These are phyloP conservation scores for Idaea biselata DNA, from an alignment of 2,888 invertebrate species.

Conservation along the genomic window DNA sequence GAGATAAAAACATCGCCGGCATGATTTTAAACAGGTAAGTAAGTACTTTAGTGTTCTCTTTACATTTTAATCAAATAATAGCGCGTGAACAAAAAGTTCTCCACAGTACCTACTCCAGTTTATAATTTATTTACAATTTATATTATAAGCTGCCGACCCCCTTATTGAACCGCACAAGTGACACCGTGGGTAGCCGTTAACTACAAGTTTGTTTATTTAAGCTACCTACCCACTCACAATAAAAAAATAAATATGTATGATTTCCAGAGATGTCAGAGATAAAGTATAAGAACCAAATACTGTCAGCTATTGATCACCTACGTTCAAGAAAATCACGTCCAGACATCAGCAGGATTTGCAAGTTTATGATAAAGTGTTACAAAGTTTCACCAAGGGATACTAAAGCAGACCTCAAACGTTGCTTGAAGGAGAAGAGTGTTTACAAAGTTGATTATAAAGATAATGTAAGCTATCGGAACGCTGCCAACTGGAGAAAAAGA, in stretches of 20 bases:
- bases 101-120: constrained; percentile 3
- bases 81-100: background rate
- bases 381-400: constrained; percentile 85
- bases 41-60: background rate
- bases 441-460: constrained; percentile 93
- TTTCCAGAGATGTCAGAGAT: constrained; percentile 81
- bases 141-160: too few relatives aligned
- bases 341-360: constrained; percentile 90
- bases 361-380: constrained; percentile 88
- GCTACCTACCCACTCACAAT: constrained; percentile 14
- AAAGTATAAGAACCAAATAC: constrained; percentile 86
- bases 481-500: constrained; percentile 84
- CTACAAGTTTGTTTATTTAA: constrained; percentile 10
- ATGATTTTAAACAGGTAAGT: constrained; percentile 69
- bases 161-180: background rate
- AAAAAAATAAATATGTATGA: constrained; percentile 18
- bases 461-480: constrained; percentile 91
- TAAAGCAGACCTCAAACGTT: constrained; percentile 85
- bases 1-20: constrained; percentile 59
- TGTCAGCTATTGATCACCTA: constrained; percentile 92
- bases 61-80: too few relatives aligned
- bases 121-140: background rate
- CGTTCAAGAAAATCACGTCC: constrained; percentile 91
- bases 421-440: constrained; percentile 87
- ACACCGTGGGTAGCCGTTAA: background rate